Conservation (phyloP, 2,888 invertebrate species). For the Chalcosyrphus nemorum region DNA sequence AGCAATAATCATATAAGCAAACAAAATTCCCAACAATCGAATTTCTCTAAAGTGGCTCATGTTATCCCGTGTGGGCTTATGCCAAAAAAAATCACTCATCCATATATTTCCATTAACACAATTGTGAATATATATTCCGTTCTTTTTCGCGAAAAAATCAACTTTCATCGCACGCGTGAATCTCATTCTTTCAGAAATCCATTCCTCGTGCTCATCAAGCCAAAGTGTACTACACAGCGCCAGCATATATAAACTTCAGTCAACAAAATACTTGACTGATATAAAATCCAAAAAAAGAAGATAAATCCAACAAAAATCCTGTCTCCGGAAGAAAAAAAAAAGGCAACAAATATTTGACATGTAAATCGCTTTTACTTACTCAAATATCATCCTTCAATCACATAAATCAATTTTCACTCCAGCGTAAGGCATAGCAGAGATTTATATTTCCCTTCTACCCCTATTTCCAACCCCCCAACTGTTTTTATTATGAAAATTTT, state of each 20-base stretch:
- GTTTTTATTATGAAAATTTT: background rate
- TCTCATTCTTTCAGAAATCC: background rate
- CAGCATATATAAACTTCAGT: background rate
- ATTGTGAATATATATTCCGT: background rate
- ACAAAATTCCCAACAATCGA: slow-evolving; percentile 3
- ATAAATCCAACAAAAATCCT: background rate
- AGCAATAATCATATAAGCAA: slow-evolving; percentile 2
- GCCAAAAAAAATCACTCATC: background rate
- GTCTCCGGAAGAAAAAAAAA: background rate
- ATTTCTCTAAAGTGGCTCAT: slow-evolving; percentile 4
- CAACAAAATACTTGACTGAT: slow-evolving; percentile 7
- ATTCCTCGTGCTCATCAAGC: background rate
- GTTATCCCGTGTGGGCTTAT: background rate
- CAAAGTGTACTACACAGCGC: background rate
- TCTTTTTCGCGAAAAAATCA: background rate
- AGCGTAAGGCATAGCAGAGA: background rate
- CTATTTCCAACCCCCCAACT: background rate
- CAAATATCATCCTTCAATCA: slow-evolving; percentile 63
- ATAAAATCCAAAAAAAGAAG: background rate
- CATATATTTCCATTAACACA: background rate
- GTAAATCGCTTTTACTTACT: slow-evolving; percentile 53
- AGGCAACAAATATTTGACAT: slow-evolving; percentile 57
- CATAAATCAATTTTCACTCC: slow-evolving; percentile 63
- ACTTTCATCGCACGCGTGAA: background rate
- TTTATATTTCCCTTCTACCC: slow-evolving; percentile 18